Base-by-base conservation (phyloP, 2,113 vertebrate species). In the Ictalurus furcatus region DNA sequence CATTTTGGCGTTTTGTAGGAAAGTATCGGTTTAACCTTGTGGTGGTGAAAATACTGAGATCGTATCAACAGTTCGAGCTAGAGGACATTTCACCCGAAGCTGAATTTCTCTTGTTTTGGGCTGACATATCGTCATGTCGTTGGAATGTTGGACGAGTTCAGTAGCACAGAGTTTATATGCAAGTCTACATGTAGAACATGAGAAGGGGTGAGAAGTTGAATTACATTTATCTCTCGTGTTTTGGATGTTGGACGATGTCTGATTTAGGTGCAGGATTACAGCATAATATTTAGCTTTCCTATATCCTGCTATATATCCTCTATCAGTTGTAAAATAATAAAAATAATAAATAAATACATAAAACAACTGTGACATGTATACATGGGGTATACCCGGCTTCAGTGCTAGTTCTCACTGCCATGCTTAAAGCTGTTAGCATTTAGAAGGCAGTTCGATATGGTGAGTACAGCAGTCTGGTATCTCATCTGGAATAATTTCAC, bases 401-500 rank as follows among this genome's bases (percentile, higher is more conserved):
- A 37, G 65, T 58, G 4, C 28, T 88, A 54, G 88, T 48, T 85
- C 48, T 56, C 21, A 44, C 54, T 74, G 82, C 30, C 61, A 81
- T 85, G 37, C 81, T 82, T 61, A 73, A 84, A 90, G 87, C 91
- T 90, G 90, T 85, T 89, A 87, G 78, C 84, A 84, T 89, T 92
- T 91, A 87, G 34, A 88, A 84, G 79, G 82, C 71, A 90, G 88
- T 89, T 91, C 87, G 88, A 91, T 90, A 88, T 69, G 89, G 79
- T 90, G 79, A 37, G 56, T 65, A 12, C 52, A 65, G 84, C 89
- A 87, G 91, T 90, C 61, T 89, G 85, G 61, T 90, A 76, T 91
- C 91, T 89, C 93, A 93, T 93, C 92, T 93, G 91, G 91, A 90
- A 92, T 90, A 91, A 91, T 93, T 92, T 93, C 93, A 92, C 91